These are phyloP conservation scores for Pentamera pediparva DNA, from an alignment of 53 echinoderm and acorn worm genomes.

Conservation along the genomic window DNA sequence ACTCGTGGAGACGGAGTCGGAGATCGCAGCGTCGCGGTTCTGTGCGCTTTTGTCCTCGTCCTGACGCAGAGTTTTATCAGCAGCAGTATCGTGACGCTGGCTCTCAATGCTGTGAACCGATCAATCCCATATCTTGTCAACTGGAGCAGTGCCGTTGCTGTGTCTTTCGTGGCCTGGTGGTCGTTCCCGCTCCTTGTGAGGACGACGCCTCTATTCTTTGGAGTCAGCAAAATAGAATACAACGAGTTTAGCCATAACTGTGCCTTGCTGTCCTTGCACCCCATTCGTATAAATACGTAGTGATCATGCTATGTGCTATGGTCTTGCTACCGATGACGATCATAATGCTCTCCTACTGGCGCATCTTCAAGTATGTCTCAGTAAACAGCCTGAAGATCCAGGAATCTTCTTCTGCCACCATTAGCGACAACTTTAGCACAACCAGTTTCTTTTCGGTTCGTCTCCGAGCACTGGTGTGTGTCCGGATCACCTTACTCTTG, in stretches of 20 bases:
- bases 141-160: background rate
- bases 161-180: background rate
- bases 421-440: background rate
- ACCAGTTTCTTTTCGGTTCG: too few relatives aligned
- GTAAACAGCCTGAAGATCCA: background rate
- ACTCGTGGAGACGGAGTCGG: background rate
- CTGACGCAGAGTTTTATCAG: constrained; percentile 12
- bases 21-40: background rate
- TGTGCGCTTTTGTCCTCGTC: background rate
- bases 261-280: background rate
- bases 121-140: background rate
- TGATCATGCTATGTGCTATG: background rate
- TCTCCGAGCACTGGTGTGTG: too few relatives aligned
- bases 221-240: background rate
- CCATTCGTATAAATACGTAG: background rate
- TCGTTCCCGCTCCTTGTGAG: background rate
- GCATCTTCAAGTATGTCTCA: background rate
- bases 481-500: too few relatives aligned
- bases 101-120: background rate
- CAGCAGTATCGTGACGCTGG: background rate
- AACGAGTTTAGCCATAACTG: constrained; percentile 8
- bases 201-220: background rate
- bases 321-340: background rate
- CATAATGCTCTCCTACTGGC: background rate
- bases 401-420: background rate